A percentile compares a stretch with the other conserved stretches of the same genome.
These are phyloP conservation scores for Epizoanthus fatuus DNA, from an alignment of 92 coral and sea anemone genomes.

Conservation along the genomic window DNA sequence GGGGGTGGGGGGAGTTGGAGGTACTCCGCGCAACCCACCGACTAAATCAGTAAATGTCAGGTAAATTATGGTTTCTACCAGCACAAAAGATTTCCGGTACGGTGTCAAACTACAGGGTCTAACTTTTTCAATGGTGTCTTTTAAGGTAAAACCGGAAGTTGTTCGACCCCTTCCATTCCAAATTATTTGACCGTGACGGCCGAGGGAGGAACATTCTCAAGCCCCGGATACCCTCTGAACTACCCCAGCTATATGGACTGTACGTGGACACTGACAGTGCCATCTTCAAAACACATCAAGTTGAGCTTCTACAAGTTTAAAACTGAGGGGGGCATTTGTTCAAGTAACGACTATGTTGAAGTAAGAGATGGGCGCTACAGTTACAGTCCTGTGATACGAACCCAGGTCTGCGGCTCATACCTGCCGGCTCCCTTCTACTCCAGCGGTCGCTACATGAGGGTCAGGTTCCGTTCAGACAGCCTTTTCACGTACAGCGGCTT, in stretches of 20 bases:
- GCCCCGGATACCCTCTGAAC: neutral
- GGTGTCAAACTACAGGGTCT: too few relatives aligned
- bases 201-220: neutral
- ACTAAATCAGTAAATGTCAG: too few relatives aligned
- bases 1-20: too few relatives aligned
- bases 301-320: neutral
- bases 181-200: neutral
- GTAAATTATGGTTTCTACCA: too few relatives aligned
- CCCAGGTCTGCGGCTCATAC: neutral
- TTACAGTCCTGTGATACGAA: neutral
- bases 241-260: conserved; percentile 10
- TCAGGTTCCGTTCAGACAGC: conserved; percentile 11
- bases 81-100: too few relatives aligned
- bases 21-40: too few relatives aligned
- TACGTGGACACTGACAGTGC: neutral
- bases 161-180: neutral
- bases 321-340: conserved; percentile 5
- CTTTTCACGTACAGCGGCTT: neutral
- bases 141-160: neutral
- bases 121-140: neutral
- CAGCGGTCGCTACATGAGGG: conserved; percentile 17
- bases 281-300: neutral
- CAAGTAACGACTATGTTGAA: conserved; percentile 8
- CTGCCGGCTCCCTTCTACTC: conserved; percentile 9
- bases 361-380: neutral